Evolutionary conservation across 2,888 invertebrate species (phyloP).

Genomic region (Athetis lepigone): DNA sequence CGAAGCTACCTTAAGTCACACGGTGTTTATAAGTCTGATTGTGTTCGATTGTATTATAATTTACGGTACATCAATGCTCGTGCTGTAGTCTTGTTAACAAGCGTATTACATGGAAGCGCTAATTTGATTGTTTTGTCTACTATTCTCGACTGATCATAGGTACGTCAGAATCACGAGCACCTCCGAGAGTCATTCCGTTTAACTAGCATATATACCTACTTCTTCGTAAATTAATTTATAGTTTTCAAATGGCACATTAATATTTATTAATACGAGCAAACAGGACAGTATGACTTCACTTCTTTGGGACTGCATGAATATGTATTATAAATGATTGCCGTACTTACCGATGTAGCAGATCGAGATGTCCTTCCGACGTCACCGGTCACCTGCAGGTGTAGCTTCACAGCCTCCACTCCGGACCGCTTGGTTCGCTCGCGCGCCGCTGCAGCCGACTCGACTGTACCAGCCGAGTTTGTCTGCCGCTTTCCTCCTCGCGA

Average conservation of each 20-base stretch:
- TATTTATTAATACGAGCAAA: constrained; percentile 41
- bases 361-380: constrained; percentile 86
- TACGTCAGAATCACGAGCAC: constrained; percentile 61
- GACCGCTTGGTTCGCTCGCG: constrained; percentile 80
- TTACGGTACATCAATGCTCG: constrained; percentile 44
- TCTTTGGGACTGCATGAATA: constrained; percentile 7
- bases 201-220: constrained; percentile 29
- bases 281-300: constrained; percentile 31
- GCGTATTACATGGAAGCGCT: constrained; percentile 58
- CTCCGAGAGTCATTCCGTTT: constrained; percentile 37
- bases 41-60: constrained; percentile 46
- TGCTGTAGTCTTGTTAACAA: constrained; percentile 53
- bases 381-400: constrained; percentile 83
- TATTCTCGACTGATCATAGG: constrained; percentile 35
- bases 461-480: constrained; percentile 46
- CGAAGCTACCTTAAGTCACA: not conserved
- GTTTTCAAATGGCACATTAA: constrained; percentile 30
- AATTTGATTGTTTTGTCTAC: constrained; percentile 64
- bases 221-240: constrained; percentile 46
- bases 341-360: constrained; percentile 84
- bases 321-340: constrained; percentile 9
- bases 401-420: constrained; percentile 85
- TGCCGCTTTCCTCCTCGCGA: constrained; percentile 64
- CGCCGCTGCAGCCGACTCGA: constrained; percentile 63
- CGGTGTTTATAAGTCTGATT: constrained; percentile 13